Conservation (phyloP, 2,113 vertebrate species). For the Eretmochelys imbricata region DNA sequence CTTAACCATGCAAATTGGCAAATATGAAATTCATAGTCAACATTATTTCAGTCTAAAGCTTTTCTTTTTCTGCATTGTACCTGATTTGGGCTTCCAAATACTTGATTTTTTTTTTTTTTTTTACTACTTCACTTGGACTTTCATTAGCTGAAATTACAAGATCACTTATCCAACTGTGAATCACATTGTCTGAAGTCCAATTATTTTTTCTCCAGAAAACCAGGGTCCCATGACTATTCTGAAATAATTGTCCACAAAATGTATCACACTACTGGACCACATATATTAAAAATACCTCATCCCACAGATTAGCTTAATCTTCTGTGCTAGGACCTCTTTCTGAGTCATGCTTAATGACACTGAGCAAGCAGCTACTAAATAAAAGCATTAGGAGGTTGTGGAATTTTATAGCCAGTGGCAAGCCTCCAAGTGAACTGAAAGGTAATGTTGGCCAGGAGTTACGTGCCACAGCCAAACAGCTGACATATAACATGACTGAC, state of each 20-base stretch:
- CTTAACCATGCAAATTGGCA: neutral
- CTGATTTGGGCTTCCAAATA: neutral
- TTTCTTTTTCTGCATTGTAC: neutral
- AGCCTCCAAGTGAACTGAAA: slow-evolving; percentile 71
- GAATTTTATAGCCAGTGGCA: slow-evolving; percentile 55
- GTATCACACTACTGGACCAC: neutral
- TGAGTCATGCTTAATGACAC: slow-evolving; percentile 5
- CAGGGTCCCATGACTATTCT: neutral
- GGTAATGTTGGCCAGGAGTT: slow-evolving; percentile 47
- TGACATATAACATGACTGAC: slow-evolving; percentile 75
- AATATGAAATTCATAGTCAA: neutral
- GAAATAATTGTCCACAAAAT: neutral
- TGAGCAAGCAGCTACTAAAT: slow-evolving; percentile 23
- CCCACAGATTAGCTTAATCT: slow-evolving; percentile 33
- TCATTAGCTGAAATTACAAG: neutral
- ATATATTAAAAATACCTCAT: neutral
- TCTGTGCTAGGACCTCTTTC: slow-evolving; percentile 28
- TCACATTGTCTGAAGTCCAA: neutral
- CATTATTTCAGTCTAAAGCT: neutral
- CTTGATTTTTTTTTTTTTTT: neutral
- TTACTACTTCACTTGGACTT: neutral
- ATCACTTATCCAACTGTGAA: neutral
- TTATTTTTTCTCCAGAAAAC: neutral
- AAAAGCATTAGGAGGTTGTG: slow-evolving; percentile 38
- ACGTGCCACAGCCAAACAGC: slow-evolving; percentile 52